Evolutionary conservation across 2,797 vertebrate genomes (phyloP).

Genomic region (Danio kyathit): DNA sequence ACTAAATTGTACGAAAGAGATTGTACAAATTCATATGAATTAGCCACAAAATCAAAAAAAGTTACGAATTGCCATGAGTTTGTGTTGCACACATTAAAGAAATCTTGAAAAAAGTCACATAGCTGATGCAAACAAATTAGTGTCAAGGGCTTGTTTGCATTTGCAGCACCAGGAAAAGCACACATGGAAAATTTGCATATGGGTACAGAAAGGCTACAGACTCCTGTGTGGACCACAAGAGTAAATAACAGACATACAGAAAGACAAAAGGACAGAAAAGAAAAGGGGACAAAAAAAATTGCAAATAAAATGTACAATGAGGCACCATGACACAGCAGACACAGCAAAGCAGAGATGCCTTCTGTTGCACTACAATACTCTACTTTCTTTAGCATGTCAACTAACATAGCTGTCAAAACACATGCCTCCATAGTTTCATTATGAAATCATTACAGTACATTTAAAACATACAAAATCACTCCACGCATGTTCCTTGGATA

Average conservation of each 20-base stretch:
- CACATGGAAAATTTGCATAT: slow-evolving; percentile 7
- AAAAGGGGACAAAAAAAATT: neutral
- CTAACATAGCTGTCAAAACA: slow-evolving; percentile 27
- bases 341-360: slow-evolving; percentile 29
- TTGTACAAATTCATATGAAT: too few species aligned
- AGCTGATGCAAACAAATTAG: slow-evolving; percentile 9
- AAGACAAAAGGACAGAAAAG: neutral
- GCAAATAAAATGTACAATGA: slow-evolving; percentile 12
- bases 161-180: slow-evolving; percentile 21
- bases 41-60: too few species aligned
- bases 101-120: neutral
- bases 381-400: slow-evolving; percentile 52
- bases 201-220: neutral
- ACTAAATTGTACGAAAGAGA: too few species aligned
- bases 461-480: neutral
- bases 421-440: neutral
- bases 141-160: neutral
- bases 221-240: neutral
- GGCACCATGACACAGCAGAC: slow-evolving; percentile 29
- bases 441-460: neutral
- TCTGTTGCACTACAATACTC: slow-evolving; percentile 27
- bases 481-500: neutral
- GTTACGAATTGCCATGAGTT: too few species aligned
- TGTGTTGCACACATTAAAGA: too few species aligned
- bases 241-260: neutral